Base-by-base conservation (phyloP, 2,113 vertebrate species). In the Egretta garzetta region DNA sequence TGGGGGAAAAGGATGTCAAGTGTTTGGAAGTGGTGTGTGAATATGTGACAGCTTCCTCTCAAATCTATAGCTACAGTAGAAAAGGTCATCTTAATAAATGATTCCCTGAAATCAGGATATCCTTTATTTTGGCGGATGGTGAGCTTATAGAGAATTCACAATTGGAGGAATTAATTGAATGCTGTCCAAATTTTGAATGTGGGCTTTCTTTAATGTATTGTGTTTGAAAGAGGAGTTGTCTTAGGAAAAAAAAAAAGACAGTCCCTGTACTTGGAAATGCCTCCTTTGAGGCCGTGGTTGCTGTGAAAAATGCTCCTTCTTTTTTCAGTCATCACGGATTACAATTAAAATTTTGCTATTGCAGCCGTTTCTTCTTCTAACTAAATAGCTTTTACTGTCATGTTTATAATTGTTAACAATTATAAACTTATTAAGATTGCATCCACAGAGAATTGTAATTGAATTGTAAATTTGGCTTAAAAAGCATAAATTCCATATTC, bases 341-440 rank as follows among this genome's bases (percentile, higher is more conserved):
- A 55, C 80, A 88, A 74, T 93, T 67, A 53, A 79, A 75, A 70
- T 86, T 66, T 41, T 96, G 89, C 93, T 73, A 37, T n/a, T 79
- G 71, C 71, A 88, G 87, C 58, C 39, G 41, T 89, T 96, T 94
- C 91, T 88, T 67, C 64, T 76, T 60, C 37, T 77, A 14, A 62
- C 70, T 63, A 14, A 93, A 59, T 4, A 9, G 58, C 91, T 95
- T 76, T 74, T 76, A 3, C 89, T 93, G 74, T 82, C 35, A 3
- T 75, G 53, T 94, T 91, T 89, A 3, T 96, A 79, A 91, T 85
- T 76, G 84, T 91, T 94, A 91, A 85, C 86, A 94, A 96, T 95
- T 87, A 74, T 4, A 47, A 94, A 85, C 35, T 64, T 81, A n/a
- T 16, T 79, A 53, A 8, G 58, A 27, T 53, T 89, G 66, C 59